Evolutionary conservation across 1,140 invertebrate species (phyloP), one percentile per base, ranked within the genome.

Genomic region (Manduca sexta): DNA sequence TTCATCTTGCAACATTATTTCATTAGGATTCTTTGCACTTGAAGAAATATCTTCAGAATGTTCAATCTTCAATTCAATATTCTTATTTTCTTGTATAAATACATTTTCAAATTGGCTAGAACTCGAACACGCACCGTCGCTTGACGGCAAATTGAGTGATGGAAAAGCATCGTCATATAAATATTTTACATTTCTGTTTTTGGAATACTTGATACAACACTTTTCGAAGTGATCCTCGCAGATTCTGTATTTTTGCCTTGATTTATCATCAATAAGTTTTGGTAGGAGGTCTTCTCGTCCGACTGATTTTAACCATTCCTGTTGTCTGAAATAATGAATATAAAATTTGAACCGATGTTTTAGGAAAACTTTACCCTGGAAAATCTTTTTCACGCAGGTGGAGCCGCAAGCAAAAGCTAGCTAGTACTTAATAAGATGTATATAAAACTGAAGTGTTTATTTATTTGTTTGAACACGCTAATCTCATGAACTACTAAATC

Each of bases 181-280:
- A 44, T 44, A 51, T 51, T 44, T 44, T 14, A 45, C 18, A 52
- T 8, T 41, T 41, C 37, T 12, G 33, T 40, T 52, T 46, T 45
- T 45, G 41, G 49, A 52, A 52, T 33, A 44, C 21, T 48, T 45
- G 14, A 54, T 48, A 16, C 14, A 54, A 14, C 13, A 17, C 33
- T 12, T 54, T 43, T 48, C 45, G 35, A 54, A 54, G 41, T 54
- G 52, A 18, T 54, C 41, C 45, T 54, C 52, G 38, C 52, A 54
- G 10, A 54, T 48, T 54, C 52, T 48, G 34, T 48, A 48, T 34
- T 49, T 33, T 45, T 37, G 52, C 30, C 52, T 44, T 16, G 45
- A 44, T 48, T 47, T 46, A 18, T 29, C 31, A 37, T 46, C 39
- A 40, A 46, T 4, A 35, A 52, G 13, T 34, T 46, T 42, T 21